Base-by-base conservation (phyloP, 1,140 invertebrate genomes). In the Phocides pigmalion region DNA sequence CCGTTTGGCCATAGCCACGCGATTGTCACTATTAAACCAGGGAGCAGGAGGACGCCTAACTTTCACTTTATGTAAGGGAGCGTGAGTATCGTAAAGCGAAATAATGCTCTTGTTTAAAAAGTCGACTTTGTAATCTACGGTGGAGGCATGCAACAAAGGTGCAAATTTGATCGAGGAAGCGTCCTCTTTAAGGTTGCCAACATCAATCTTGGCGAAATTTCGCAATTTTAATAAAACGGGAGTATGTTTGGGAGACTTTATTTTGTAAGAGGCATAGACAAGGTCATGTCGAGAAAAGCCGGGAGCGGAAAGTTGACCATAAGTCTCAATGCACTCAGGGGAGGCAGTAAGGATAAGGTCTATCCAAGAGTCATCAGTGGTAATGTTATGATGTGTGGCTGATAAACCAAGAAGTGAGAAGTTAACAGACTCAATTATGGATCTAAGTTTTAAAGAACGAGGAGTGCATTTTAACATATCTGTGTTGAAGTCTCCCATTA, bases 321-420 rank as follows among this genome's bases (percentile, higher is more conserved):
- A 15, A 22, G 46, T 12, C 1, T 25, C 11, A 12, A 22, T 12
- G 12, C 9, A 22, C n/a, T 63, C 39, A 8, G 19, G 4, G 4
- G 39, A 46, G n/a, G 62, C 54, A 11, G 53, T 32, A 5, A 76
- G 14, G 14, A 67, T 64, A 1, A 62, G 47, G 25, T 76, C 73
- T 8, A 72, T 17, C 12, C 65, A 68, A 1, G 69, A 53, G 32
- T 61, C 44, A 19, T 47, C 12, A 25, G 59, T 20, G 2, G 61
- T n/a, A 14, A 51, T 42, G 37, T 61, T 56, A 14, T 66, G 51
- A 32, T 74, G 64, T 6, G 71, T 77, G 12, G 71, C 41, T 35
- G 32, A n/a, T n/a, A n/a, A n/a, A n/a, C n/a, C n/a, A n/a, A n/a
- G n/a, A n/a, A n/a, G n/a, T n/a, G n/a, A n/a, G n/a, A n/a, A n/a